phyloP scores from a whole-genome alignment of 2,113 vertebrate genomes.

The Corapipo altera region DNA sequence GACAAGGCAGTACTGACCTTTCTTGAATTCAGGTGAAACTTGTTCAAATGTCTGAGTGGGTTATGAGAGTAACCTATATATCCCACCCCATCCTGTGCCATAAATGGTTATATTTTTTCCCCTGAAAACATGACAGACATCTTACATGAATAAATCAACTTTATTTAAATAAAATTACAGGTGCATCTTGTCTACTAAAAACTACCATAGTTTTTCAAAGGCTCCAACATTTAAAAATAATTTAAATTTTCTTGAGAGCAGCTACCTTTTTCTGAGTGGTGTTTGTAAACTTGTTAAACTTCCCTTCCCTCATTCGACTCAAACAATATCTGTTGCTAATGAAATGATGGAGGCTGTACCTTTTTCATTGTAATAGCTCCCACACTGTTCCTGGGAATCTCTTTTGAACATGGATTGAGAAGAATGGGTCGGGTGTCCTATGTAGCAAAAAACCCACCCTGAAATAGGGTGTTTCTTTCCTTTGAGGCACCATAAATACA shows the following conservation, averaged over 20 bases:
- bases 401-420: background rate
- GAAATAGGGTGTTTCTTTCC: background rate
- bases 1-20: background rate
- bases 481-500: background rate
- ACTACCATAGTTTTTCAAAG: background rate
- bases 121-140: background rate
- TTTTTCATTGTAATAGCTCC: background rate
- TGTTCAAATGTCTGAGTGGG: background rate
- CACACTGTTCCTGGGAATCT: background rate
- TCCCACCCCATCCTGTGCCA: background rate
- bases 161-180: constrained; percentile 67
- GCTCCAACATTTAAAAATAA: constrained; percentile 45
- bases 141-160: constrained; percentile 29
- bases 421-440: background rate
- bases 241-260: constrained; percentile 39
- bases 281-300: constrained; percentile 9
- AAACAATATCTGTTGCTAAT: background rate
- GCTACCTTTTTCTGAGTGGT: background rate
- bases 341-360: background rate
- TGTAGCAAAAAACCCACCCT: background rate
- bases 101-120: background rate
- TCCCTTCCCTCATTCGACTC: background rate
- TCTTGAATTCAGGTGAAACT: background rate
- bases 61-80: background rate
- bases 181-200: background rate